Evolutionary conservation across 2,797 vertebrate species (phyloP), one percentile per base, ranked within the genome.

Genomic region (Calcarius lapponicus): DNA sequence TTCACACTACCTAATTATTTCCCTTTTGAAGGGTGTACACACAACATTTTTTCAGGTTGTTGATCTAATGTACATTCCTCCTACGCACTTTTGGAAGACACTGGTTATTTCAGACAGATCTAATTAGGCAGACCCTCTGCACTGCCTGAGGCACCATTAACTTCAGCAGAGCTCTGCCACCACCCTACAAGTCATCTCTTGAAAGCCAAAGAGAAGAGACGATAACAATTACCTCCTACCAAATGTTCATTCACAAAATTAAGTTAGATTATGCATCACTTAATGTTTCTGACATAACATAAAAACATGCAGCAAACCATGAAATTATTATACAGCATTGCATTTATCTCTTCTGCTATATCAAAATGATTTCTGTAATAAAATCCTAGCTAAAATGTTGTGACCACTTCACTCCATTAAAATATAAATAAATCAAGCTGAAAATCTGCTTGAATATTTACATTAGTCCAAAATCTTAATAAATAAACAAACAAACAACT

Each of bases 281-380:
- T 70, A 57, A 62, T 60, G 43, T 64, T 84, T 86, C 76, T 76
- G 32, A 54, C 20, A 34, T 29, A 86, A 91, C 10, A 47, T 31
- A 69, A 88, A 92, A 72, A n/a, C 36, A 79, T 32, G 60, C 62
- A 93, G 54, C n/a, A 96, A 92, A 75, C 54, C 34, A 7, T 93
- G 48, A 78, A 91, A 92, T 78, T 54, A 74, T 58, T 56, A 81
- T 22, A 56, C 4, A 51, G 43, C 14, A 60, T 11, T 62, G 17
- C 14, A 61, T 90, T 94, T 65, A 32, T 88, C 48, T 67, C 47
- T 54, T 50, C 17, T 40, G 15, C 21, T 78, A 3, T 20, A 88
- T 53, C 31, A 86, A 79, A 91, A 69, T 57, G 2, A 93, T 64
- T 66, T 66, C 40, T 42, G 40, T n/a, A 86, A 75, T 43, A 75